These are phyloP conservation scores for Phyllostomus discolor DNA, from an alignment of 2,113 vertebrate genomes.

Conservation along the genomic window DNA sequence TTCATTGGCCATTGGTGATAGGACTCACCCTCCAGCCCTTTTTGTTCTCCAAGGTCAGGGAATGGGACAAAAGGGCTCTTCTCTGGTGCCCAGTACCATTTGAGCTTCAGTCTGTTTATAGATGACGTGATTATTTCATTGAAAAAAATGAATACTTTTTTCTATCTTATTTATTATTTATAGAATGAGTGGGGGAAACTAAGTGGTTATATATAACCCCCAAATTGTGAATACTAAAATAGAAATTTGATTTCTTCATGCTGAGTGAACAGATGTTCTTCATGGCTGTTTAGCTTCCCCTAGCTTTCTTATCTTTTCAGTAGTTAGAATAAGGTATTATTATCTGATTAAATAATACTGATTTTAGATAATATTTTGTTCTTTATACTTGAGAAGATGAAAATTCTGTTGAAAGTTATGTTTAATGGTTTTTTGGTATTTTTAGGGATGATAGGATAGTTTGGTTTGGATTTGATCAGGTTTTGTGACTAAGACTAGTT, in stretches of 20 bases:
- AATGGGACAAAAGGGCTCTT: not conserved
- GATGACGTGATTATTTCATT: not conserved
- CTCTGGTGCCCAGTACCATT: not conserved
- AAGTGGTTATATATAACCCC: not conserved
- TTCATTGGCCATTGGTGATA: not conserved
- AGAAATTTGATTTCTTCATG: not conserved
- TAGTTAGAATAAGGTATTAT: not conserved
- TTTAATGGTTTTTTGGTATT: not conserved
- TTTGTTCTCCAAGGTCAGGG: not conserved
- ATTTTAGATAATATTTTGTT: not conserved
- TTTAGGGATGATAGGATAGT: not conserved
- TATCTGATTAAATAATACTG: not conserved
- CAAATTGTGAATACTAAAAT: not conserved
- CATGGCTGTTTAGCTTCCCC: not conserved
- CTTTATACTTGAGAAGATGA: not conserved
- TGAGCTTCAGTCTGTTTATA: not conserved
- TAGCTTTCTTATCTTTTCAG: not conserved
- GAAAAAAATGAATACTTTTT: not conserved
- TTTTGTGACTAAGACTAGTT: not conserved
- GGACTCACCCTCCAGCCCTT: not conserved
- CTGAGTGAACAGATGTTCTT: not conserved
- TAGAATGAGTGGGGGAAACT: not conserved
- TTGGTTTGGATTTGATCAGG: not conserved
- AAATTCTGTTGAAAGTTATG: not conserved
- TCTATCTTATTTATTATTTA: not conserved